Conservation (phyloP, 2,797 vertebrate species). For the Danio choprae region DNA sequence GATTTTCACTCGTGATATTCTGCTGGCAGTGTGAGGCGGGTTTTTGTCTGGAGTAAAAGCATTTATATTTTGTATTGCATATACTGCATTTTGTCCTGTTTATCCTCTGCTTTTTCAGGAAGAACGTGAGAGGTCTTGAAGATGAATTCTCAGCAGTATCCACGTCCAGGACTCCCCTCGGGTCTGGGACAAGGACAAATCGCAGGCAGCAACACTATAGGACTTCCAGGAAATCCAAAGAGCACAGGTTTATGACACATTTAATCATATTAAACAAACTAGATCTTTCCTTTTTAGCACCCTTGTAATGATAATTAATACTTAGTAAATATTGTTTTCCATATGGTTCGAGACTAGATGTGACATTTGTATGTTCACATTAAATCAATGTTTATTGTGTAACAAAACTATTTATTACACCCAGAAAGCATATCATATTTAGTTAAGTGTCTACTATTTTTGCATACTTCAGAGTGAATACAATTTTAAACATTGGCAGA, state of each 20-base stretch:
- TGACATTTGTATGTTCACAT: no score
- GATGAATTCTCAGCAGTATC: slow-evolving; percentile 97
- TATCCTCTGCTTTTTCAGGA: slow-evolving; percentile 17
- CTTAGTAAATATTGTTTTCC: background rate
- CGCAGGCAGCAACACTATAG: slow-evolving; percentile 77
- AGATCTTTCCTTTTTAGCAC: background rate
- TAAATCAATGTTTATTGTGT: no score
- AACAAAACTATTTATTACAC: no score
- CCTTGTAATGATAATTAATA: background rate
- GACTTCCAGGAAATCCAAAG: slow-evolving; percentile 80
- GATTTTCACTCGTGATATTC: background rate
- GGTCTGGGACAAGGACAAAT: slow-evolving; percentile 83
- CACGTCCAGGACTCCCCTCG: slow-evolving; percentile 85
- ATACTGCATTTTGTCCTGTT: background rate
- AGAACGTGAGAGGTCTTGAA: slow-evolving; percentile 56
- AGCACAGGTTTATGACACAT: slow-evolving; percentile 54
- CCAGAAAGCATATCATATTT: no score
- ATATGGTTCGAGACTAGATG: no score
- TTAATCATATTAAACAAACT: background rate
- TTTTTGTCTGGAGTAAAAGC: slow-evolving; percentile 2
- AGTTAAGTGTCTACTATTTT: no score
- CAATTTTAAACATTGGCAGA: no score
- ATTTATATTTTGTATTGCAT: background rate
- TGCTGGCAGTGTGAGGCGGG: background rate
- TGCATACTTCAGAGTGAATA: no score